A percentile compares a stretch with the other conserved stretches of the same genome.
Evolutionary conservation across 1,140 invertebrate species (phyloP).

Genomic region (Tetragnatha versicolor): DNA sequence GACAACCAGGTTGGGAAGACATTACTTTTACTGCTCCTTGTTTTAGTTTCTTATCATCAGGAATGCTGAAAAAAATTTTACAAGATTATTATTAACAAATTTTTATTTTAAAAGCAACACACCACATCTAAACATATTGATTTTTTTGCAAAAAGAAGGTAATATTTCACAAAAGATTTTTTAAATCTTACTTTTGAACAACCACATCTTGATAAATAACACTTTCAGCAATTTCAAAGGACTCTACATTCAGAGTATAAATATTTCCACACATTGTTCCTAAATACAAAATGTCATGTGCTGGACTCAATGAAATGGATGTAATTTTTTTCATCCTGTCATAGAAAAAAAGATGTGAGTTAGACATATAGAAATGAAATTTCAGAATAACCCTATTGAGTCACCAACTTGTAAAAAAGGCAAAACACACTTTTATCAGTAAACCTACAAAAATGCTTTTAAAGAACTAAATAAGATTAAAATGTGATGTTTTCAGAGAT

Average conservation of each 20-base stretch:
- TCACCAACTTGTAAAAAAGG: neutral
- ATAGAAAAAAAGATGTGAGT: no score
- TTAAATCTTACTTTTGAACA: conserved; percentile 76
- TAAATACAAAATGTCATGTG: conserved; percentile 81
- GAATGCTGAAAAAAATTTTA: conserved; percentile 74
- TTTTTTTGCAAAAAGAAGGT: no score
- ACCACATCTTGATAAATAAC: conserved; percentile 96
- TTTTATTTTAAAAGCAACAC: no score
- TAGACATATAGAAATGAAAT: no score
- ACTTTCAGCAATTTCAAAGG: conserved; percentile 84
- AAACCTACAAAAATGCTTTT: no score
- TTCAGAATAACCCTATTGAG: no score
- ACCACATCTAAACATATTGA: no score
- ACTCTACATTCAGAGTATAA: conserved; percentile 83
- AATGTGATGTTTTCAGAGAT: no score
- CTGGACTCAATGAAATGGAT: conserved; percentile 79
- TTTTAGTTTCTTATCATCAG: conserved; percentile 92
- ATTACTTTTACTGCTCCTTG: conserved; percentile 93
- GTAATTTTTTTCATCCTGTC: conserved; percentile 82
- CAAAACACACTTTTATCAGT: neutral
- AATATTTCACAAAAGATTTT: neutral
- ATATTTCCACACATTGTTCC: conserved; percentile 96
- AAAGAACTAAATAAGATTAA: no score
- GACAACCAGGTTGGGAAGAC: conserved; percentile 81
- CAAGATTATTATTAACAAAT: no score